Evolutionary conservation across 2,113 vertebrate genomes (phyloP).

Genomic region (Picathartes gymnocephalus): DNA sequence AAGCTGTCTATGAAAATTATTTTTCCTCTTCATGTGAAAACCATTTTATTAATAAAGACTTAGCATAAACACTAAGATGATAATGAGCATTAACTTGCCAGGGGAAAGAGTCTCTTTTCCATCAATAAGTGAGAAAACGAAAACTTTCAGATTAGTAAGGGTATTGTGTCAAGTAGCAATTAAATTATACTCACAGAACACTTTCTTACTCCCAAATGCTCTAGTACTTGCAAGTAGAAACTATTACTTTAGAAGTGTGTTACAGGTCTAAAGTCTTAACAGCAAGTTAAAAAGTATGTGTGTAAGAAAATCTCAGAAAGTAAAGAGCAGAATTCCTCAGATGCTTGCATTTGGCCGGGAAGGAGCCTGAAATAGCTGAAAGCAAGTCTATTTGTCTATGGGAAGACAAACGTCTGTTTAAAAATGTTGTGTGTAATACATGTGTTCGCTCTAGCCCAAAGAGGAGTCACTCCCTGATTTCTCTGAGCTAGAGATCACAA

Average conservation of each 20-base stretch:
- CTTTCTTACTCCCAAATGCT: neutral
- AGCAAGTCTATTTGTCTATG: neutral
- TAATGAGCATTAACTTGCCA: neutral
- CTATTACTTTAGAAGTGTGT: neutral
- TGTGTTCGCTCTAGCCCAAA: neutral
- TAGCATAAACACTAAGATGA: neutral
- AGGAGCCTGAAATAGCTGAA: neutral
- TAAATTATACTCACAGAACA: neutral
- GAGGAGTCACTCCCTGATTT: neutral
- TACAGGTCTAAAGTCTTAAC: neutral
- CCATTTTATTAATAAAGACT: neutral
- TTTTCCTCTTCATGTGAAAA: neutral
- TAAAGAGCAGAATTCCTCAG: neutral
- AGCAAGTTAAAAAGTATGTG: neutral
- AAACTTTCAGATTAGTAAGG: neutral
- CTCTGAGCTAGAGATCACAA: neutral
- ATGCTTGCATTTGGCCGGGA: neutral
- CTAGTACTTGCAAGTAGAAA: neutral
- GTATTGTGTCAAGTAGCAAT: neutral
- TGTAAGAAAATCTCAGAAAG: neutral
- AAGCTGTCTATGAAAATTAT: neutral
- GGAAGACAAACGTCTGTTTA: neutral
- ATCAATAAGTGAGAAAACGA: neutral
- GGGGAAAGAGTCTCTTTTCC: neutral
- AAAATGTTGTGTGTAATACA: neutral